Evolutionary conservation across 2,888 invertebrate genomes (phyloP).

Genomic region (Hirtodrosophila trivittata): DNA sequence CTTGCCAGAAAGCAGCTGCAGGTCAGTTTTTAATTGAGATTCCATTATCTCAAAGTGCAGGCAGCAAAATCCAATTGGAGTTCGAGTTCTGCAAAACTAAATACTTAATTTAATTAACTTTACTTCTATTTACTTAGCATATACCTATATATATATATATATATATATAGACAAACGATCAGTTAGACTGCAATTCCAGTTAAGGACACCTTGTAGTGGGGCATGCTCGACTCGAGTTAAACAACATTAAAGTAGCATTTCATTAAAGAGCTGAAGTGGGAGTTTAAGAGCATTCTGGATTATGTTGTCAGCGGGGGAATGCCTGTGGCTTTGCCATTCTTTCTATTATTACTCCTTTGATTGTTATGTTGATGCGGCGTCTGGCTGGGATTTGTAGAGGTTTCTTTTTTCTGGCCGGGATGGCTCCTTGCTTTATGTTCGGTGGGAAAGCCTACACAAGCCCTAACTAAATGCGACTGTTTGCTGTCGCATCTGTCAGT

Average conservation of each 20-base stretch:
- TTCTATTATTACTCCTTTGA: constrained; percentile 35
- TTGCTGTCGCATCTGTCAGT: constrained; percentile 61
- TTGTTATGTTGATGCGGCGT: constrained; percentile 19
- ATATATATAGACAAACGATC: too few relatives aligned
- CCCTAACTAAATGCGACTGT: constrained; percentile 43
- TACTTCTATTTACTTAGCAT: too few relatives aligned
- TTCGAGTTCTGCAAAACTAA: too few relatives aligned
- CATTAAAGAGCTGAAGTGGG: neutral
- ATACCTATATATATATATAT: too few relatives aligned
- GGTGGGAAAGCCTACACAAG: constrained; percentile 9
- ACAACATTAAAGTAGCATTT: neutral
- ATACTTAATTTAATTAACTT: too few relatives aligned
- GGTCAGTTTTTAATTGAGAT: too few relatives aligned
- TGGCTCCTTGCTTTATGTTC: constrained; percentile 3
- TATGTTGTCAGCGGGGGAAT: neutral
- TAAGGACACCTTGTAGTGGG: too few relatives aligned
- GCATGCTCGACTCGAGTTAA: too few relatives aligned
- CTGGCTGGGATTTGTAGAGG: constrained; percentile 21
- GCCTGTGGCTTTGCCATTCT: constrained; percentile 7
- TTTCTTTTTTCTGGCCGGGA: constrained; percentile 12
- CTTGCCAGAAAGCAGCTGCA: too few relatives aligned
- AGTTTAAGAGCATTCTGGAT: constrained; percentile 6
- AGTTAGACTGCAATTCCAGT: too few relatives aligned
- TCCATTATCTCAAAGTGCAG: too few relatives aligned
- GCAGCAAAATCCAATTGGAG: too few relatives aligned